Percentiles rank a stretch among this genome's conserved stretches.
Evolutionary conservation across 1,140 invertebrate species (phyloP).

Genomic region (Zaprionus kolodkinae): DNA sequence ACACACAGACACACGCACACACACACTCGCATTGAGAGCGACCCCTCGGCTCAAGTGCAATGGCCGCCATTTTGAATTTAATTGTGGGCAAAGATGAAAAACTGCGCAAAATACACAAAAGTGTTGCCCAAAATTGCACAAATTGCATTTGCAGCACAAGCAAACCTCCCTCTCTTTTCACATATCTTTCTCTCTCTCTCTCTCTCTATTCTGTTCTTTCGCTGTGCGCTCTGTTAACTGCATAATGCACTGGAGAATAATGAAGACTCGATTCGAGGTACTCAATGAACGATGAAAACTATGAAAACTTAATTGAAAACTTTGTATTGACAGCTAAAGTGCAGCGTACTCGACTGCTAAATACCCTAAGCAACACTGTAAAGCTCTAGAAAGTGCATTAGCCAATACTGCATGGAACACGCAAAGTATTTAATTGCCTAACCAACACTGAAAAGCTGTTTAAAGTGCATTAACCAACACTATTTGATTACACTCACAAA

Average conservation of each 20-base stretch:
- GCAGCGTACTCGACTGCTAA: background rate
- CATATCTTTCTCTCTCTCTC: too few species aligned
- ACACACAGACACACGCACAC: slow-evolving; percentile 4
- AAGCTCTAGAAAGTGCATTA: background rate
- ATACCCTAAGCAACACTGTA: background rate
- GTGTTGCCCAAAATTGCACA: background rate
- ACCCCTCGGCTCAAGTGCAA: background rate
- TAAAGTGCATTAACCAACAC: too few species aligned
- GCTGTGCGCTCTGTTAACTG: background rate
- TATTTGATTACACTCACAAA: too few species aligned
- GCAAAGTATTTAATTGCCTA: too few species aligned
- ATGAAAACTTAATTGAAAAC: slow-evolving; percentile 1
- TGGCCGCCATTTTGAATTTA: slow-evolving; percentile 18
- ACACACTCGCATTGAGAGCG: background rate
- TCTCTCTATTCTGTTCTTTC: background rate
- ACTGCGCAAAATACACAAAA: background rate
- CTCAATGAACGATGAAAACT: background rate
- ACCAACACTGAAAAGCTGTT: too few species aligned
- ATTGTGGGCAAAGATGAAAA: background rate
- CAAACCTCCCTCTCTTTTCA: too few species aligned
- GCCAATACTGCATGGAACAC: too few species aligned
- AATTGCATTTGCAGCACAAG: slow-evolving; percentile 3
- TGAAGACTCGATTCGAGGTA: slow-evolving; percentile 1
- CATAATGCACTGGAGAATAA: slow-evolving; percentile 3
- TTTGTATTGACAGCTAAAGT: background rate